phyloP scores from a whole-genome alignment of 2,113 vertebrate species.

The Triplophysa rosa region DNA sequence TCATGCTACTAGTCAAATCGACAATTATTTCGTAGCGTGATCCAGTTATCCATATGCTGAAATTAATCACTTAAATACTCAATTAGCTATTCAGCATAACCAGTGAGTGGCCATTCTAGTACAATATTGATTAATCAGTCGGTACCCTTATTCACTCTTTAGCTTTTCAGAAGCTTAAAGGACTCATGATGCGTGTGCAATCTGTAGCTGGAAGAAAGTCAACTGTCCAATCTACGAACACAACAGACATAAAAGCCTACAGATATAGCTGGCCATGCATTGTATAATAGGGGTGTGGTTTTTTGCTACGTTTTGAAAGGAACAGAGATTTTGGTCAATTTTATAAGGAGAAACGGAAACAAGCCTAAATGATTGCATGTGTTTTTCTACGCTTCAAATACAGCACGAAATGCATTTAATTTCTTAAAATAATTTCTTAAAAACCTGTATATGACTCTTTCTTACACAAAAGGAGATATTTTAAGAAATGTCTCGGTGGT shows the following conservation, averaged over 20 bases:
- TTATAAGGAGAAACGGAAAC: too few species aligned
- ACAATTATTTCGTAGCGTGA: conserved; percentile 29
- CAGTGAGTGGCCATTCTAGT: conserved; percentile 28
- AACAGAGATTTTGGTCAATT: too few species aligned
- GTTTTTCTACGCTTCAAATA: too few species aligned
- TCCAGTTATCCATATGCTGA: conserved; percentile 43
- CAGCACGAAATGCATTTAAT: too few species aligned
- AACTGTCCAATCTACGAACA: conserved; percentile 5
- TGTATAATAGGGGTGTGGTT: too few species aligned
- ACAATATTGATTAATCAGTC: conserved; percentile 8
- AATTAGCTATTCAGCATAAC: conserved; percentile 47
- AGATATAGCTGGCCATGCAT: neutral
- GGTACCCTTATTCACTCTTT: conserved; percentile 10
- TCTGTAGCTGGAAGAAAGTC: conserved; percentile 19
- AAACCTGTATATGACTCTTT: too few species aligned
- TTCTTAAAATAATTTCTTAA: too few species aligned
- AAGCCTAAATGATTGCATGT: too few species aligned
- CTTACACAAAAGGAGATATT: too few species aligned
- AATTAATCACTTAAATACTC: conserved; percentile 43
- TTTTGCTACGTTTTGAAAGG: too few species aligned
- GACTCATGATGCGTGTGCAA: conserved; percentile 28
- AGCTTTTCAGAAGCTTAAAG: conserved; percentile 26
- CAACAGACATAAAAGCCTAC: neutral
- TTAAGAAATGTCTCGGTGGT: too few species aligned
- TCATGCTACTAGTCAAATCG: conserved; percentile 4